Base-by-base conservation (phyloP, 2,888 invertebrate genomes). In the Rhopalosiphum nymphaeae region DNA sequence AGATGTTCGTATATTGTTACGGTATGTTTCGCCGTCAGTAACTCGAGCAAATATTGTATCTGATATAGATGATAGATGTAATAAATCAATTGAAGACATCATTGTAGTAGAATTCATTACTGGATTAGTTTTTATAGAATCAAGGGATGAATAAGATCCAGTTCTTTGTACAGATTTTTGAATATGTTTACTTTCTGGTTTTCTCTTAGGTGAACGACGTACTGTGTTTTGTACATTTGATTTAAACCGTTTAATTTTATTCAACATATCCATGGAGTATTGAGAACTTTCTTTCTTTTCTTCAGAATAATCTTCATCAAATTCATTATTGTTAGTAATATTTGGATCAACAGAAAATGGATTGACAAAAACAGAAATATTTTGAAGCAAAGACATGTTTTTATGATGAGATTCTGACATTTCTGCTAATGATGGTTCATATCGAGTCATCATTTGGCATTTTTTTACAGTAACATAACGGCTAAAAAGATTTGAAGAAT, bases 361-460 rank as follows among this genome's bases (percentile, higher is more conserved):
- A 95, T 97, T 97, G 87, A 97, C 97, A 94, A 97, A 97, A 85
- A 97, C 96, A 13, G 97, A 97, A 44, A 97, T 97, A 95, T 95
- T 96, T 95, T 92, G 95, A 95, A 95, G 92, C n/a, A 95, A 93
- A 25, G 95, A 94, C 46, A 95, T 93, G 90, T 95, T 95, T 86
- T 95, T 95, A 29, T 95, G 95, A 67, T 95, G 95, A 21, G 94
- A 94, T 85, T 94, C 94, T 25, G 94, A 94, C 94, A 94, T 94
- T 94, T 94, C 94, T 67, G 94, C 94, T 61, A 94, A 67, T 53
- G 94, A 94, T 29, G 94, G 95, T 92, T 95, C 95, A 78, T 94
- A 92, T 89, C 95, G 95, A 26, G 95, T 95, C 92, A 95, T 95
- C 61, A 95, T 93, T 94, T 95, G 95, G 10, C 96, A 96, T 94